Evolutionary conservation across 2,888 invertebrate genomes (phyloP).

Genomic region (Melanophora roralis): DNA sequence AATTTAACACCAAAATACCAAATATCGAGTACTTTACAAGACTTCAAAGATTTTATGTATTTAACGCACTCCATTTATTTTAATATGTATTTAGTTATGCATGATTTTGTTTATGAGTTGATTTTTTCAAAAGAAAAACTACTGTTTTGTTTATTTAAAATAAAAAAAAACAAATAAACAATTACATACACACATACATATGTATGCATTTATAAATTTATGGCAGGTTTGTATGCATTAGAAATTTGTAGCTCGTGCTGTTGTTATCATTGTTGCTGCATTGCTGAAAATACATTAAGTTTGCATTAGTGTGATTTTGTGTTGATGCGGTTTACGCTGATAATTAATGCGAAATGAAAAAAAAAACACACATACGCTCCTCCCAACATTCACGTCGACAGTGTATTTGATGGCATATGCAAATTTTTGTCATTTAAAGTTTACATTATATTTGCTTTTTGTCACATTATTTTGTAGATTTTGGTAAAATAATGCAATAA

Average conservation of each 20-base stretch:
- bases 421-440: slow-evolving; percentile 56
- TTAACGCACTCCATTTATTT: no score
- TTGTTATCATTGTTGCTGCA: slow-evolving; percentile 23
- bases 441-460: slow-evolving; percentile 30
- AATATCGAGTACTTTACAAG: no score
- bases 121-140: no score
- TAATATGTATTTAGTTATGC: no score
- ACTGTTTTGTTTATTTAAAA: no score
- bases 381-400: no score
- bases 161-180: no score
- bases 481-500: slow-evolving; percentile 31
- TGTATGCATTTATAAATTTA: slow-evolving; percentile 18
- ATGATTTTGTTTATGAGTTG: no score
- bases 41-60: no score
- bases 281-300: slow-evolving; percentile 71
- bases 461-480: slow-evolving; percentile 27
- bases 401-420: no score
- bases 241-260: slow-evolving; percentile 15
- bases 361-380: neutral
- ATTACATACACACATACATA: neutral
- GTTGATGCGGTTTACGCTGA: slow-evolving; percentile 58
- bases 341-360: slow-evolving; percentile 58
- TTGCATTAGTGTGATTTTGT: slow-evolving; percentile 66
- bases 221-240: slow-evolving; percentile 10
- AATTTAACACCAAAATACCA: no score